phyloP scores from a whole-genome alignment of 2,797 vertebrate genomes.

The Sorex maritimensis region DNA sequence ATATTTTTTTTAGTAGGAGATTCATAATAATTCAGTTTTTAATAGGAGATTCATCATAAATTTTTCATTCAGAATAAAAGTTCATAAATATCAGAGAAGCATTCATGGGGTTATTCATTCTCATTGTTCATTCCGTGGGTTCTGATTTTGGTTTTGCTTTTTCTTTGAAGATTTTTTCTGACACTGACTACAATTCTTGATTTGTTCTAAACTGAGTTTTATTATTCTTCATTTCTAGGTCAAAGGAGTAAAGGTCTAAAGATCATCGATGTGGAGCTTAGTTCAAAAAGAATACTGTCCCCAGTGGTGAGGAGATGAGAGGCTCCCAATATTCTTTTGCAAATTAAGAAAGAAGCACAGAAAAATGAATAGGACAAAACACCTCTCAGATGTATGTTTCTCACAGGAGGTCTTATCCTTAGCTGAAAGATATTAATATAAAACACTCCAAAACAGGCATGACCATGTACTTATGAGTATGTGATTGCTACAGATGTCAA shows the following conservation, averaged over 20 bases:
- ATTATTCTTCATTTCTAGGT: background rate
- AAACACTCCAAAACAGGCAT: background rate
- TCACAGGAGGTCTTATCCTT: background rate
- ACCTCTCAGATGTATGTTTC: background rate
- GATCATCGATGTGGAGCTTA: background rate
- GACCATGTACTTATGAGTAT: background rate
- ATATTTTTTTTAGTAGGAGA: background rate
- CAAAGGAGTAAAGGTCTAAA: background rate
- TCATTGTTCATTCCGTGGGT: background rate
- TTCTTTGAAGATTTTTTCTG: constrained; percentile 35
- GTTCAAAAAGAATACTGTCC: background rate
- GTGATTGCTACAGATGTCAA: constrained; percentile 5
- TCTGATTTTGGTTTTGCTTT: constrained; percentile 49
- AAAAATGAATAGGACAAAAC: background rate
- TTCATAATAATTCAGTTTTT: too few species aligned
- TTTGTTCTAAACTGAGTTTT: background rate
- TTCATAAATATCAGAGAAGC: background rate
- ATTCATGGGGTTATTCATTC: background rate
- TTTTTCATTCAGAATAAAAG: too few species aligned
- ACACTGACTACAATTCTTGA: constrained; percentile 4
- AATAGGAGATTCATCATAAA: background rate
- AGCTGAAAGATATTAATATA: background rate
- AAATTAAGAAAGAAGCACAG: background rate
- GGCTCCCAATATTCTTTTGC: background rate
- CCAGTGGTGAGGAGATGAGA: background rate